Percentiles rank a stretch among this genome's conserved stretches.
phyloP scores from a whole-genome alignment of 2,888 invertebrate species.

The Lordiphosa fenestrarum region DNA sequence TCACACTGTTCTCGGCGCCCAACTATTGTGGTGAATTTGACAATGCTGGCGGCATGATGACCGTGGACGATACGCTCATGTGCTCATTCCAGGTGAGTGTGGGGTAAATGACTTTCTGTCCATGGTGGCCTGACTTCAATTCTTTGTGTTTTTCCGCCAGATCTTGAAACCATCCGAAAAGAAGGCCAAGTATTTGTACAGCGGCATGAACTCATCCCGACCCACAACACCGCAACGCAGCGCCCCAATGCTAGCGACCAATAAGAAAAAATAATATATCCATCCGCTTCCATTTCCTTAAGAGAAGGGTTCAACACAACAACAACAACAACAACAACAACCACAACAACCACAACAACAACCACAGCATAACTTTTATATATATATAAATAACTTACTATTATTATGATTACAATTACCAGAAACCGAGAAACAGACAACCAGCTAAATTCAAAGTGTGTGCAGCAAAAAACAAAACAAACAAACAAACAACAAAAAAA shows the following conservation, averaged over 20 bases:
- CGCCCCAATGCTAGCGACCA: constrained; percentile 81
- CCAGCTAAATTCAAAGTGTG: constrained; percentile 10
- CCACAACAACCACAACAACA: constrained; percentile 40
- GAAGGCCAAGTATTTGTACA: constrained; percentile 99
- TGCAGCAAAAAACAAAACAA: neutral
- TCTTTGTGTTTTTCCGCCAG: constrained; percentile 81
- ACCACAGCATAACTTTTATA: constrained; percentile 45
- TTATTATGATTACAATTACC: constrained; percentile 10
- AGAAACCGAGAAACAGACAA: constrained; percentile 17
- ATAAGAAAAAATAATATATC: constrained; percentile 81
- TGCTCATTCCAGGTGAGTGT: constrained; percentile 98
- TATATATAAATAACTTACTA: constrained; percentile 32
- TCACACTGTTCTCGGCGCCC: constrained; percentile 98
- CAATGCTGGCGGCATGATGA: constrained; percentile 99
- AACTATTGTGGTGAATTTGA: constrained; percentile 99
- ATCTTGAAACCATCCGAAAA: constrained; percentile 99
- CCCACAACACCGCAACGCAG: constrained; percentile 92
- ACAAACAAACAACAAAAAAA: too few relatives aligned
- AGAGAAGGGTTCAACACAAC: constrained; percentile 67
- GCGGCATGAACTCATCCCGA: constrained; percentile 92
- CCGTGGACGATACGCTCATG: constrained; percentile 99
- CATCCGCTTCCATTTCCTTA: constrained; percentile 80
- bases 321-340: constrained; percentile 40
- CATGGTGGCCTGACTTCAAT: too few relatives aligned
- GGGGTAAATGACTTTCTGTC: neutral